Base-by-base conservation (phyloP, 92 coral and sea anemone species). In the Palythoa caribaeorum region DNA sequence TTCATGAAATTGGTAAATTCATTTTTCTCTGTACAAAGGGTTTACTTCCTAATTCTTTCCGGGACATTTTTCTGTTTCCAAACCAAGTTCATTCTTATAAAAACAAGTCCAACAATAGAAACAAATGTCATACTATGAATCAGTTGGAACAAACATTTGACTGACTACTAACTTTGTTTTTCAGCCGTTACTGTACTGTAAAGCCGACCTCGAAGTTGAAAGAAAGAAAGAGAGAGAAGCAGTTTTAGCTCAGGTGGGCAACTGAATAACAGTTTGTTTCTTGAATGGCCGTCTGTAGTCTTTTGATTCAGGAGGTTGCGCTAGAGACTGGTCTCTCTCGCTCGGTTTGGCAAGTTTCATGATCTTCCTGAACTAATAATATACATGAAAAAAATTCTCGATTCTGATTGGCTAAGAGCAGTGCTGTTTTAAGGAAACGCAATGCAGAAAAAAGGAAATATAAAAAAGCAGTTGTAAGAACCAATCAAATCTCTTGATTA, bases 191-290 rank as follows among this genome's bases (percentile, higher is more conserved):
- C 88, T 90, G 74, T 95, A 87, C 87, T 91, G 94, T 80, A 91
- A 95, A 84, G 93, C 92, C 7, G 99, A 96, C 72, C 90, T 96
- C 75, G 99, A 96, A 84, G 90, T 84, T 60, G 99, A 98, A 10
- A 94, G 95, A 38, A 93, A 86, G 83, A 94, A 79, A 47, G 99
- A 91, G 75, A 89, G 94, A 39, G 96, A 97, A 74, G 92, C 94
- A 50, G 80, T 95, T 16, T 87, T 92, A 13, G 92, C 90, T 83
- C 97, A 97, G 97, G 99, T 94, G 78, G 78, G 86, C 19, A 15
- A 17, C 51, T 19, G 35, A 50, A 17, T 38, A 20, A 17, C 77
- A 7, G 66, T 78, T 81, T 16, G 37, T 66, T 39, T 20, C 9
- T 16, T 63, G 20, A 5, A 13, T 20, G 1, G 15, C 71, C 6